Base-by-base conservation (phyloP, 2,888 invertebrate genomes). In the Leptogaster cylindrica region DNA sequence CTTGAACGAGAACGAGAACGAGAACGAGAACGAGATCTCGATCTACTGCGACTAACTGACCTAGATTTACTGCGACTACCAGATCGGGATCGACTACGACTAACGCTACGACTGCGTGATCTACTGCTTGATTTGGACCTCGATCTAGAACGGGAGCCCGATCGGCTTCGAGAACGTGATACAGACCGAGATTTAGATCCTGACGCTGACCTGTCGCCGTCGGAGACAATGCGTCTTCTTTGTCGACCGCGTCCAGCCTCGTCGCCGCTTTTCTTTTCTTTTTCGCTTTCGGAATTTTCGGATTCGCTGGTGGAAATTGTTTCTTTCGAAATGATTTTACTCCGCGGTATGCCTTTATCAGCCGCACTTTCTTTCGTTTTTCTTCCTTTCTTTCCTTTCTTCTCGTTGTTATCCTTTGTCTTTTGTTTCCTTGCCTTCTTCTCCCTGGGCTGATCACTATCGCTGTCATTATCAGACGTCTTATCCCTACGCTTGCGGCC, bases 261-360 rank as follows among this genome's bases (percentile, higher is more conserved):
- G 61, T 79, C 78, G 67, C 82, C 83, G 12, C 36, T 50, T 70
- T 83, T 83, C 76, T 82, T 84, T 73, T 85, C 84, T 76, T 86
- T 85, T 71, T 81, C 81, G 64, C 75, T 76, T 52, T 78, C 82
- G 65, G 88, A 88, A 71, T 90, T 90, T 72, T 87, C 88, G 0
- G 92, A 92, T 76, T 93, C 93, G 70, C 91, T 91, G 0, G 95
- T 95, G 0, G 96, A 97, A 72, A 97, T 96, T 0, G 94, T 95
- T 67, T 92, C 97, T 78, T 97, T 97, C 0, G 97, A 97, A 0
- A 95, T 90, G 77, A 96, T 91, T 76, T 93, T 89, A 71, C 90
- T 86, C 48, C 94, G 90, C 78, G 95, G 93, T 36, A 91, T 86
- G 66, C 92, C 86, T 27, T 93, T 92, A 73, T 91, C 91, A 65